These are phyloP conservation scores for Macrotus californicus DNA, from an alignment of 2,113 vertebrate species.

Conservation along the genomic window DNA sequence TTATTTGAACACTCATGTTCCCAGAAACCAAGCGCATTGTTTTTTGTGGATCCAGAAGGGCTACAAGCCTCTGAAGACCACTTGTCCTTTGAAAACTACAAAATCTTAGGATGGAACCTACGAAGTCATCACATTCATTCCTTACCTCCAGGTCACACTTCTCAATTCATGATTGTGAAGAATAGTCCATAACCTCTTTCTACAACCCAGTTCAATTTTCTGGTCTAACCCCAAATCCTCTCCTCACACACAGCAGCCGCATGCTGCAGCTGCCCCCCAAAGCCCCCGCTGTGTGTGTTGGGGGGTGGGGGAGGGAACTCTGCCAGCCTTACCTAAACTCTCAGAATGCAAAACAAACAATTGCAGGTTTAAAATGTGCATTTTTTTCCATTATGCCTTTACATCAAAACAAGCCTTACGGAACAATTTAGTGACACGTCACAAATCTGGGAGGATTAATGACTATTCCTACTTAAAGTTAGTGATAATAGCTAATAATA, in stretches of 20 bases:
- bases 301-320: no score
- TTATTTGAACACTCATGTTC: conserved; percentile 8
- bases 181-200: not conserved
- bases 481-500: not conserved
- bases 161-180: not conserved
- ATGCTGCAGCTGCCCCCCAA: not conserved
- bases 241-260: not conserved
- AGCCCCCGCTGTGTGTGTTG: not conserved
- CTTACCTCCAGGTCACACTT: not conserved
- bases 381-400: not conserved
- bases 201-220: not conserved
- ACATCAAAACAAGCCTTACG: not conserved
- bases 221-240: not conserved
- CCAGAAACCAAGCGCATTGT: not conserved
- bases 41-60: not conserved
- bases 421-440: not conserved
- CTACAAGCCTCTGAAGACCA: not conserved
- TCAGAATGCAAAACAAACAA: not conserved
- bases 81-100: not conserved
- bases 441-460: not conserved
- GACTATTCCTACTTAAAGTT: not conserved
- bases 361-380: not conserved
- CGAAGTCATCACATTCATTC: not conserved
- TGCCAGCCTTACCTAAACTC: not conserved
- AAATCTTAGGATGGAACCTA: not conserved